Conservation (phyloP, 2,888 invertebrate species). For the Dynastes grantii region DNA sequence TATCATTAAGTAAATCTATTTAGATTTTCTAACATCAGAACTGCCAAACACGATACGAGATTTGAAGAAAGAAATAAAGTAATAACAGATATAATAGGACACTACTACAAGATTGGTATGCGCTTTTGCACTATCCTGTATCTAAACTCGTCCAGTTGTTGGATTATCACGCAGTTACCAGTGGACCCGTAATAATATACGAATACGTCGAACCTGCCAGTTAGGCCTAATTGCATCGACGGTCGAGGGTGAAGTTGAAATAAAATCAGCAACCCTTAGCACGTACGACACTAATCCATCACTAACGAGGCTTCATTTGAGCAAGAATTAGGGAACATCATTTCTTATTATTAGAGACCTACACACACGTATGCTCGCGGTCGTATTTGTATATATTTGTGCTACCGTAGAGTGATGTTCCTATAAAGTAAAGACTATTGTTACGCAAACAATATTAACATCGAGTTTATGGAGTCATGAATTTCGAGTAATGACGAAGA, state of each 20-base stretch:
- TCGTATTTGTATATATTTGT: neutral
- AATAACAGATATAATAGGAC: neutral
- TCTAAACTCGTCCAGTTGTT: constrained; percentile 5
- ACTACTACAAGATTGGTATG: too few relatives aligned
- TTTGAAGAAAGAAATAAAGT: neutral
- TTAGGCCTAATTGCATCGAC: constrained; percentile 57
- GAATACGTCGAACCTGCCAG: constrained; percentile 53
- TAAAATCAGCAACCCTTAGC: constrained; percentile 66
- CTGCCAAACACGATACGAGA: too few relatives aligned
- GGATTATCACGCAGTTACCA: constrained; percentile 19
- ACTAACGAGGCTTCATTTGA: constrained; percentile 72
- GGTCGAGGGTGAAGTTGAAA: constrained; percentile 55
- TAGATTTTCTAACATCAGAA: too few relatives aligned
- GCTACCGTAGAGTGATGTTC: neutral
- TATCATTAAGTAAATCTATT: too few relatives aligned
- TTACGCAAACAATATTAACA: too few relatives aligned
- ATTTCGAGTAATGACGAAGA: too few relatives aligned
- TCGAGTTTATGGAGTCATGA: too few relatives aligned
- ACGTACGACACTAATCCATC: constrained; percentile 74
- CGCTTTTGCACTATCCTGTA: constrained; percentile 5
- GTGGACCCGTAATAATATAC: constrained; percentile 32
- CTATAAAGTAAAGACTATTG: neutral
- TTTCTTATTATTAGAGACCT: constrained; percentile 47
- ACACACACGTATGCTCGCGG: constrained; percentile 37
- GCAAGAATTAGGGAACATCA: constrained; percentile 54